A percentile compares a stretch with the other conserved stretches of the same genome.
phyloP scores from a whole-genome alignment of 2,113 vertebrate genomes.

The Melanerpes aurifrons region DNA sequence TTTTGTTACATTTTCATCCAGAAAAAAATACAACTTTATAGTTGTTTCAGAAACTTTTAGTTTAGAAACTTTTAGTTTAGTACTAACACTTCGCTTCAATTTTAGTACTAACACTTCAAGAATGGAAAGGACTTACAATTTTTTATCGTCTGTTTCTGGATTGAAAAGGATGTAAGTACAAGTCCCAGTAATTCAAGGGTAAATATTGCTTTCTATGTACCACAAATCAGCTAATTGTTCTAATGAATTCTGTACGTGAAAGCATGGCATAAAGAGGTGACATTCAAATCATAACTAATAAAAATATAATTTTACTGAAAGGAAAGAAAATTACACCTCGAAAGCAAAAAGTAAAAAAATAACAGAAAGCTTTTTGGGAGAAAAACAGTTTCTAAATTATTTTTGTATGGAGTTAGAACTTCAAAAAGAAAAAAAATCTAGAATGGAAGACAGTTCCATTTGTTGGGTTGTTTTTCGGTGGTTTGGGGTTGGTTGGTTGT shows the following conservation, averaged over 20 bases:
- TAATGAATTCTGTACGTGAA: not conserved
- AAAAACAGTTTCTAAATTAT: not conserved
- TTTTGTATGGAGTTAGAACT: not conserved
- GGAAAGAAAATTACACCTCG: not conserved
- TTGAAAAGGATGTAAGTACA: not conserved
- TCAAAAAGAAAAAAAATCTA: not conserved
- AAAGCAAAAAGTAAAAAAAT: accelerated
- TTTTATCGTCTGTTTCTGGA: not conserved
- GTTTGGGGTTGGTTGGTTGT: no score
- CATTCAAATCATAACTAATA: not conserved
- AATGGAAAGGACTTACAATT: not conserved
- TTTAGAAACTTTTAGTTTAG: no score
- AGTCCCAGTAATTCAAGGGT: not conserved
- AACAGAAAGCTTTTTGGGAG: not conserved
- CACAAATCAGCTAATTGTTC: not conserved
- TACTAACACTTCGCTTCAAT: no score
- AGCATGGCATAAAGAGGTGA: not conserved
- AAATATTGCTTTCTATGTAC: not conserved
- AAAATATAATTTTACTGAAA: not conserved
- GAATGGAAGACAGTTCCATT: not conserved
- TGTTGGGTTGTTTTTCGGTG: not conserved
- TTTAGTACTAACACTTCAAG: not conserved
- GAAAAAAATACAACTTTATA: not conserved
- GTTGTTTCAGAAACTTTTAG: not conserved
- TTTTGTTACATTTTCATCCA: not conserved